Evolutionary conservation across 2,113 vertebrate genomes (phyloP).

Genomic region (Electrona antarctica): DNA sequence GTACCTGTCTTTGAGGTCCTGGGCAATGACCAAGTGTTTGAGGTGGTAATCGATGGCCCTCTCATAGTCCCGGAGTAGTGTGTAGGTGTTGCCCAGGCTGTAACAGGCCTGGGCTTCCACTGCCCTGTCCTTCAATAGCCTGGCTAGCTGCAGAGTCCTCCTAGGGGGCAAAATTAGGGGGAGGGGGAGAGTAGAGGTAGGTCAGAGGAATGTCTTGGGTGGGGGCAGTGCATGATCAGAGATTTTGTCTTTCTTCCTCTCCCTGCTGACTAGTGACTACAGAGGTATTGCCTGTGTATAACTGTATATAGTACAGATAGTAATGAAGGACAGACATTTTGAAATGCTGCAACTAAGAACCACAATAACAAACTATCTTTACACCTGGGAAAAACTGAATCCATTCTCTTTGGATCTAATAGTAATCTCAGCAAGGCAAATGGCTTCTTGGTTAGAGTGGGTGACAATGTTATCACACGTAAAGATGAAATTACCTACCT

Average conservation of each 20-base stretch:
- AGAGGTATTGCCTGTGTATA: too few relatives aligned
- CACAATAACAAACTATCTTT: too few relatives aligned
- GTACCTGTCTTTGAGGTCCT: slow-evolving; percentile 89
- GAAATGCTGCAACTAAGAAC: too few relatives aligned
- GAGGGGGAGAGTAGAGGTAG: slow-evolving; percentile 16
- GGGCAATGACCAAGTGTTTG: slow-evolving; percentile 94
- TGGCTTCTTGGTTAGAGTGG: too few relatives aligned
- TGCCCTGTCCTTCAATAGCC: slow-evolving; percentile 90
- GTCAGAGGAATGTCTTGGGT: slow-evolving; percentile 54
- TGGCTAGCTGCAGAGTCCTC: slow-evolving; percentile 90
- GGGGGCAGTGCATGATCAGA: slow-evolving; percentile 49
- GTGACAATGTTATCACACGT: too few relatives aligned
- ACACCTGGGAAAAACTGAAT: too few relatives aligned
- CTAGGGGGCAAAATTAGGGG: slow-evolving; percentile 66
- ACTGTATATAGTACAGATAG: too few relatives aligned
- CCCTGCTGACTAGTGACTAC: background rate
- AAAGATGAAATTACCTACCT: too few relatives aligned
- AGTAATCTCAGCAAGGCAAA: too few relatives aligned
- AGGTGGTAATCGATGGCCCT: slow-evolving; percentile 95
- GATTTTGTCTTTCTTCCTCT: slow-evolving; percentile 33
- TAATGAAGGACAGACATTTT: too few relatives aligned
- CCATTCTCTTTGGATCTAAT: too few relatives aligned
- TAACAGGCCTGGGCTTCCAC: slow-evolving; percentile 98
- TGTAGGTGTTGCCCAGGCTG: slow-evolving; percentile 96
- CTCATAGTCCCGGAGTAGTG: slow-evolving; percentile 93